These are phyloP conservation scores for Eublepharis macularius DNA, from an alignment of 2,113 vertebrate genomes.

Conservation along the genomic window DNA sequence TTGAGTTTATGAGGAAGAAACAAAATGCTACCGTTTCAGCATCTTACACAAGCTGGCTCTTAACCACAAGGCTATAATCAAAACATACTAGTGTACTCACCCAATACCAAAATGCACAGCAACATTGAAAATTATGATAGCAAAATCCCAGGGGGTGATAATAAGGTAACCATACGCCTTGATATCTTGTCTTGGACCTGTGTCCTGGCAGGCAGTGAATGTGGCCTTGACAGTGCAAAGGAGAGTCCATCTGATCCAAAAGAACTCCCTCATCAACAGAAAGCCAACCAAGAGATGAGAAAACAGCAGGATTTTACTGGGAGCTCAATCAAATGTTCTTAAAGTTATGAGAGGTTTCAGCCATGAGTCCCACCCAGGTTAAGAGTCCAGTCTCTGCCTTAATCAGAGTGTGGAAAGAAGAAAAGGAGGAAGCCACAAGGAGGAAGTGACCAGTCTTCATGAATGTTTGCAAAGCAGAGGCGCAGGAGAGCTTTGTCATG, in stretches of 20 bases:
- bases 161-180: not conserved
- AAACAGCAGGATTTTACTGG: not conserved
- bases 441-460: slow-evolving; percentile 25
- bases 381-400: not conserved
- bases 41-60: not conserved
- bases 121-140: slow-evolving; percentile 33
- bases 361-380: not conserved
- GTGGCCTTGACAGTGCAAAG: not conserved
- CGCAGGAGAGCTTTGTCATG: not conserved
- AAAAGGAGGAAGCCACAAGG: slow-evolving; percentile 38
- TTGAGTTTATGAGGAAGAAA: not conserved
- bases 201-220: slow-evolving; percentile 8
- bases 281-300: not conserved
- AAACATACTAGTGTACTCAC: slow-evolving; percentile 1
- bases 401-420: not conserved
- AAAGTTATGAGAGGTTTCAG: not conserved
- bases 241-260: not conserved
- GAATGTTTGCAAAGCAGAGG: not conserved
- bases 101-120: slow-evolving; percentile 28
- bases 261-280: not conserved
- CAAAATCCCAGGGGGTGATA: slow-evolving; percentile 1
- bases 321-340: not conserved
- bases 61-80: not conserved
- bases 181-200: not conserved
- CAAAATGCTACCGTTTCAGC: not conserved